Base-by-base conservation (phyloP, 2,888 invertebrate species). In the Caenorhabditis japonica region DNA sequence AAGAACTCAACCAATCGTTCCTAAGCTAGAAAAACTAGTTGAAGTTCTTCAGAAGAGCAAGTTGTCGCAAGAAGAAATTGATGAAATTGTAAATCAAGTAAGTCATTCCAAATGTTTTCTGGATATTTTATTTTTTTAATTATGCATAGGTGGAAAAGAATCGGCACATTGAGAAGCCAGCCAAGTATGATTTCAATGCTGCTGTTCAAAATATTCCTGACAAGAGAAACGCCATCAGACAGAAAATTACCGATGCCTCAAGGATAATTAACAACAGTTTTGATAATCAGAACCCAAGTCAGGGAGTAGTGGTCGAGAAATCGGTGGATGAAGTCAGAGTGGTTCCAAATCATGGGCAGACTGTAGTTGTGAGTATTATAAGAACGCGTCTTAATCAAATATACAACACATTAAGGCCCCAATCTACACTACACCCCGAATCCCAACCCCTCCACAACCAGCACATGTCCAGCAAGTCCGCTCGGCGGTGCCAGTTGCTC, bases 51-150 rank as follows among this genome's bases (percentile, higher is more conserved):
- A 80, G 53, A 80, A 75, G 30, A 80, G 81, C 71, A 82, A 83
- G 43, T 75, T 85, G 30, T 80, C 76, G 7, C 56, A 72, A 33
- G 76, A 77, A 25, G 85, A 85, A 43, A 79, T 84, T 36, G 53
- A 75, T 59, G 85, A 85, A 46, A 75, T 85, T 30, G 75, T 79
- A 4, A 55, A 62, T 5, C 84, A 84, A 72, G 80, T 80, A 2
- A 13, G 30, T n/a, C n/a, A n/a, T n/a, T n/a, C n/a, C n/a, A n/a
- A n/a, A 7, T 41, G 25, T 36, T 53, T 62, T 25, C 30, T 39
- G 30, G 7, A 12, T 39, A 46, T 13, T 10, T 44, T 38, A 44
- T 49, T n/a, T n/a, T n/a, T n/a, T n/a, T n/a, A n/a, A 5, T 62
- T 71, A 34, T n/a, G n/a, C n/a, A n/a, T 51, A 76, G 71, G 78